Evolutionary conservation across 2,113 vertebrate species (phyloP).

Genomic region (Steatornis caripensis): DNA sequence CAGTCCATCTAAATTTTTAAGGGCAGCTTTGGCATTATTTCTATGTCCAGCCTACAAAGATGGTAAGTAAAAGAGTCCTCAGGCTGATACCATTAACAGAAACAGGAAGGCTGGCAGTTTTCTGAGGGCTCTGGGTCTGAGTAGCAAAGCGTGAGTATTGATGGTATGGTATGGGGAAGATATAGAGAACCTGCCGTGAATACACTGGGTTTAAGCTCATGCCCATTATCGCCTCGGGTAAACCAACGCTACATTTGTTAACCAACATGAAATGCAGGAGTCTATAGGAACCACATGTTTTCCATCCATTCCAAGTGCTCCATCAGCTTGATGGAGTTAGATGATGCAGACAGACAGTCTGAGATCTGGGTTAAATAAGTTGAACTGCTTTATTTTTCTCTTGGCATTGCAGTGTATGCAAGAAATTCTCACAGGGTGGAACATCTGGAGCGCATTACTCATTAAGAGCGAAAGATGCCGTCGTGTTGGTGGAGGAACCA

Average conservation of each 20-base stretch:
- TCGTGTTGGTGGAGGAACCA: conserved; percentile 51
- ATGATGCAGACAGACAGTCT: conserved; percentile 64
- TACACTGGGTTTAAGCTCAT: background rate
- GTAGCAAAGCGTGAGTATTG: background rate
- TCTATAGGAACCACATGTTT: conserved; percentile 53
- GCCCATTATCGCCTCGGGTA: background rate
- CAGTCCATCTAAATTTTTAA: background rate
- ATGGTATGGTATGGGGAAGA: background rate
- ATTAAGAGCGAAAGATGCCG: conserved; percentile 47
- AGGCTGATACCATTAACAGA: background rate
- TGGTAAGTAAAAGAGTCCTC: background rate
- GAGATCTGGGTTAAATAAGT: conserved; percentile 67
- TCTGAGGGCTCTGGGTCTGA: background rate
- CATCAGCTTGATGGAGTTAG: conserved; percentile 58
- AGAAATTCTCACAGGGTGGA: conserved; percentile 57
- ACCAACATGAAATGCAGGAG: conserved; percentile 25
- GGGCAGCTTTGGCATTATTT: background rate
- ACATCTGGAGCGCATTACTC: conserved; percentile 54
- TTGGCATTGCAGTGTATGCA: conserved; percentile 7
- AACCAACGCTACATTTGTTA: conserved; percentile 11
- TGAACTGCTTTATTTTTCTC: conserved; percentile 53
- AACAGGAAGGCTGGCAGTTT: background rate
- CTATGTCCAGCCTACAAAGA: background rate
- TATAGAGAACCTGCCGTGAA: background rate
- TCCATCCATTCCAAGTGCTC: conserved; percentile 37